These are phyloP conservation scores for Rotaria magnacalcarata DNA, from an alignment of 2,888 invertebrate genomes.

Conservation along the genomic window DNA sequence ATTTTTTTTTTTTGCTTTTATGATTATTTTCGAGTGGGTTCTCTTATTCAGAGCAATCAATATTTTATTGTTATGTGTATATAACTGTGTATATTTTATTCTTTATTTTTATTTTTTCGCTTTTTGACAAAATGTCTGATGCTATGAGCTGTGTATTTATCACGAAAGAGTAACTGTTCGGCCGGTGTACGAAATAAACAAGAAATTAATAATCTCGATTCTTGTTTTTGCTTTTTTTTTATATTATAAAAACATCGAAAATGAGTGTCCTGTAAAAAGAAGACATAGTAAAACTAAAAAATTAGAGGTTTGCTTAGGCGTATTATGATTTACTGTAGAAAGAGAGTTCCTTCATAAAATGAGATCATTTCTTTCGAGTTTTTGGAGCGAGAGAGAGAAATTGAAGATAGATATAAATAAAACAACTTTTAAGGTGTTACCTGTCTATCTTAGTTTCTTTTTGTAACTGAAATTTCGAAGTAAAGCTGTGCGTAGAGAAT, in stretches of 20 bases:
- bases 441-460: too few relatives aligned
- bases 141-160: not conserved
- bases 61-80: not conserved
- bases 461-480: too few relatives aligned
- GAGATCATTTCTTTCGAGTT: too few relatives aligned
- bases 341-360: too few relatives aligned
- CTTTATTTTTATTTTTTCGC: not conserved
- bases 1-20: not conserved
- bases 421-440: too few relatives aligned
- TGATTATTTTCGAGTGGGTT: not conserved
- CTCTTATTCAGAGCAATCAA: not conserved
- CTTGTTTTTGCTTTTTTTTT: not conserved
- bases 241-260: not conserved
- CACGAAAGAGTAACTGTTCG: conserved; percentile 2
- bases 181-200: conserved; percentile 5
- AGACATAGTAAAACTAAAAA: too few relatives aligned
- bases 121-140: conserved; percentile 22
- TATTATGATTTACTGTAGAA: too few relatives aligned
- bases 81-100: not conserved
- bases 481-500: too few relatives aligned
- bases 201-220: not conserved
- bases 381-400: too few relatives aligned
- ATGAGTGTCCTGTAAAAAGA: too few relatives aligned
- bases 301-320: too few relatives aligned
- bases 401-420: too few relatives aligned